Percentiles rank a stretch among this genome's conserved stretches.
These are phyloP conservation scores for Synanthedon myopaeformis DNA, from an alignment of 2,888 invertebrate genomes.

Conservation along the genomic window DNA sequence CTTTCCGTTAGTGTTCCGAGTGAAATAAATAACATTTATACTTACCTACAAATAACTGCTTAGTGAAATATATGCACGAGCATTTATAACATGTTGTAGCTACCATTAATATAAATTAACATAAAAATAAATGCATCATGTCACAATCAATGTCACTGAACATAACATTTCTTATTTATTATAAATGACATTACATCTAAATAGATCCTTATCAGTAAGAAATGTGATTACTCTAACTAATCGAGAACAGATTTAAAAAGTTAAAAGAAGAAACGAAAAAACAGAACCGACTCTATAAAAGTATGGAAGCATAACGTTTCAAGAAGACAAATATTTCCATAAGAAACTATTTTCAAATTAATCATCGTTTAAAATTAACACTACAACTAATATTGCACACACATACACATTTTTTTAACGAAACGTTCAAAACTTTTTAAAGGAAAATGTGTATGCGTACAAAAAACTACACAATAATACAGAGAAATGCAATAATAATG, in stretches of 20 bases:
- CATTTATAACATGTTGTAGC: slow-evolving; percentile 63
- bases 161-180: slow-evolving; percentile 39
- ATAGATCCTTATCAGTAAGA: slow-evolving; percentile 57
- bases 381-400: slow-evolving; percentile 70
- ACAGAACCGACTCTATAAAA: slow-evolving; percentile 42
- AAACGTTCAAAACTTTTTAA: slow-evolving; percentile 38
- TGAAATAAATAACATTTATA: slow-evolving; percentile 44
- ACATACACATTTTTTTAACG: slow-evolving; percentile 64
- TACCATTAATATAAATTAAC: slow-evolving; percentile 67
- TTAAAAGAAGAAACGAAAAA: slow-evolving; percentile 34
- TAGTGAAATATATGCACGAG: slow-evolving; percentile 57
- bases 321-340: too few relatives aligned
- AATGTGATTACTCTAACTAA: slow-evolving; percentile 66
- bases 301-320: slow-evolving; percentile 40
- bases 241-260: slow-evolving; percentile 10
- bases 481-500: slow-evolving; percentile 58
- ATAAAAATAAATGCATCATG: slow-evolving; percentile 69
- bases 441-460: slow-evolving; percentile 65
- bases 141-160: slow-evolving; percentile 64
- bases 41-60: slow-evolving; percentile 54
- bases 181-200: slow-evolving; percentile 32
- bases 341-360: too few relatives aligned
- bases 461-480: slow-evolving; percentile 52
- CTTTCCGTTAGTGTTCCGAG: slow-evolving; percentile 23
- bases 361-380: slow-evolving; percentile 35